Evolutionary conservation across 2,797 vertebrate species (phyloP), one percentile per base, ranked within the genome.

Genomic region (Pangasius sanitwongsei): DNA sequence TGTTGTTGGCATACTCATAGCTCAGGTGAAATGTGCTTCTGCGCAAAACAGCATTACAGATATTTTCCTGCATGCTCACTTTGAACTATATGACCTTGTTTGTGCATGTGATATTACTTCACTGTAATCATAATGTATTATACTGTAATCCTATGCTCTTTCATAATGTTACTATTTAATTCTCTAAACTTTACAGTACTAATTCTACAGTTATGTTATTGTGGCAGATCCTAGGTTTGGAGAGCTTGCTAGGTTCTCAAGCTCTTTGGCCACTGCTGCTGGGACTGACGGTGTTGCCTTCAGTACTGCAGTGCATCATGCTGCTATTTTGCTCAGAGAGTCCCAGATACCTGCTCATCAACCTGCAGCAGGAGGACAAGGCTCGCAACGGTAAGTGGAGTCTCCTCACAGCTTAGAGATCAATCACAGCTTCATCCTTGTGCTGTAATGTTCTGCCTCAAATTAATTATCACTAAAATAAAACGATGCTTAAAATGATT

Each of bases 1-100:
- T 4, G 98, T 99, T n/a, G 87, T 99, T 6, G 98, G 99, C 91
- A 99, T 99, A 92, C 94, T 99, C 88, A 95, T 99, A 87, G 97
- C 98, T 25, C 98, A 99, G 97, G 98, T 99, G 94, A 61, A 90
- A 86, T 50, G 48, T 4, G 74, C 55, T 80, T 37, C 61, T n/a
- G 34, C n/a, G 23, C 25, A 61, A 57, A 57, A 13, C 9, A 23
- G 31, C 81, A 23, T 80, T 59, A 65, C 9, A 25, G 11, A 65
- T 25, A 37, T 77, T 8, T 44, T 31, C 37, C 28, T 48, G 31
- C n/a, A 86, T 28, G 61, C 6, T 67, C 16, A 67, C 13, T 13
- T 20, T 6, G n/a, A 84, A 20, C 25, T 84, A 8, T 83, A 0
- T 34, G n/a, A 50, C 28, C 3, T 67, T 20, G 28, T 67, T 50